These are phyloP conservation scores for Gari tellinella DNA, from an alignment of 2,888 invertebrate species.

Conservation along the genomic window DNA sequence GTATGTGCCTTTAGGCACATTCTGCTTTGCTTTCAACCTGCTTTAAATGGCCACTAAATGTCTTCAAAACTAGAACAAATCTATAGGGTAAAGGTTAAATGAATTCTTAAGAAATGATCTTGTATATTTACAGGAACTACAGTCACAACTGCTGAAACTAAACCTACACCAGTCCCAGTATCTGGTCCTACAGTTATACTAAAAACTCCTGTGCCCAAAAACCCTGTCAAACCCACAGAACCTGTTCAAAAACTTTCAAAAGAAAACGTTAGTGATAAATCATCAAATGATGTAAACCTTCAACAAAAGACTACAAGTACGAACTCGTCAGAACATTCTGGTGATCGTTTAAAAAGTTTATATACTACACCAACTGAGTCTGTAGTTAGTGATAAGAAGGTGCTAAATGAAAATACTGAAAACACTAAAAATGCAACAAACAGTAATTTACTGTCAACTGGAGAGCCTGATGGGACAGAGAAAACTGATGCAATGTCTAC, in stretches of 20 bases:
- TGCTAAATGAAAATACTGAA: background rate
- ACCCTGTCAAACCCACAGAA: slow-evolving; percentile 12
- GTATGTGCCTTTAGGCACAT: too few relatives aligned
- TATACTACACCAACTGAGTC: background rate
- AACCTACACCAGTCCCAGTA: background rate
- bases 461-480: background rate
- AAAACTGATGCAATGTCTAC: slow-evolving; percentile 36
- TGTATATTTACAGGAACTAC: background rate
- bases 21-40: too few relatives aligned
- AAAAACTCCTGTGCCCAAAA: slow-evolving; percentile 47
- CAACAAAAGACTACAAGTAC: background rate
- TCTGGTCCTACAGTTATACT: slow-evolving; percentile 54
- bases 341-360: too few relatives aligned
- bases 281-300: slow-evolving; percentile 12
- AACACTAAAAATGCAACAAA: background rate
- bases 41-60: too few relatives aligned
- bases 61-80: too few relatives aligned
- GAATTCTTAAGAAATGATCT: too few relatives aligned
- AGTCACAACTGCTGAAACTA: background rate
- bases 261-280: slow-evolving; percentile 10
- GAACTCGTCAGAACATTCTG: background rate
- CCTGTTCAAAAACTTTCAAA: slow-evolving; percentile 12
- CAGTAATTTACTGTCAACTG: background rate
- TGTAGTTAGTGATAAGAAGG: background rate
- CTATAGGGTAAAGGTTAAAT: too few relatives aligned